Evolutionary conservation across 2,888 invertebrate species (phyloP).

Genomic region (Nomada fucata): DNA sequence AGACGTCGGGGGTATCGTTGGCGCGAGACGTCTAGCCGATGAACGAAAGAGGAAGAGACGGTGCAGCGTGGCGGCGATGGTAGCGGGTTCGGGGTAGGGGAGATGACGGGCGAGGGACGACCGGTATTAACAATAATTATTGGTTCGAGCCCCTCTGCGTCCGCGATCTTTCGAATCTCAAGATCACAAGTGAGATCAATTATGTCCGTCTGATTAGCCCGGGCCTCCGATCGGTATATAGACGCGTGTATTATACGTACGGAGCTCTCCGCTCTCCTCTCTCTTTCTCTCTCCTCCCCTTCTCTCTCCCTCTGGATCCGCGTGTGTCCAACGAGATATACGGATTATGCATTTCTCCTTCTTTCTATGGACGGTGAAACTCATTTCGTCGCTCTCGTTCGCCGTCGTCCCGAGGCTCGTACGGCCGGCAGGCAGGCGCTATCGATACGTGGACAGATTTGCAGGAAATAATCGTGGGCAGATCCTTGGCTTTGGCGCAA

Average conservation of each 20-base stretch:
- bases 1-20: constrained; percentile 47
- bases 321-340: constrained; percentile 22
- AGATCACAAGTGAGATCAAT: constrained; percentile 84
- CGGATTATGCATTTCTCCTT: constrained; percentile 29
- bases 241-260: constrained; percentile 69
- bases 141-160: constrained; percentile 83
- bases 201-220: constrained; percentile 83
- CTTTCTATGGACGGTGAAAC: constrained; percentile 49
- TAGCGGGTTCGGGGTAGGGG: constrained; percentile 3
- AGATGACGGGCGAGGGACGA: constrained; percentile 65
- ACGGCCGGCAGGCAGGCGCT: no score
- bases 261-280: constrained; percentile 32
- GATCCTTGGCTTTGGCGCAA: constrained; percentile 18
- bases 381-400: constrained; percentile 35
- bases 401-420: no score
- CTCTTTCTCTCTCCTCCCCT: constrained; percentile 14
- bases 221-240: constrained; percentile 75
- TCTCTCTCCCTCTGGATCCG: constrained; percentile 21
- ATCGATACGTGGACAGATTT: constrained; percentile 67
- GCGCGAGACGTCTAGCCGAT: constrained; percentile 35
- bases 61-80: constrained; percentile 20
- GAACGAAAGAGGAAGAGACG: constrained; percentile 27
- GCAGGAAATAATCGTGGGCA: neutral
- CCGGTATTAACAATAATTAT: constrained; percentile 83
- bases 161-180: constrained; percentile 83